Base-by-base conservation (phyloP, 2,888 invertebrate genomes). In the Eustalomyia histrio region DNA sequence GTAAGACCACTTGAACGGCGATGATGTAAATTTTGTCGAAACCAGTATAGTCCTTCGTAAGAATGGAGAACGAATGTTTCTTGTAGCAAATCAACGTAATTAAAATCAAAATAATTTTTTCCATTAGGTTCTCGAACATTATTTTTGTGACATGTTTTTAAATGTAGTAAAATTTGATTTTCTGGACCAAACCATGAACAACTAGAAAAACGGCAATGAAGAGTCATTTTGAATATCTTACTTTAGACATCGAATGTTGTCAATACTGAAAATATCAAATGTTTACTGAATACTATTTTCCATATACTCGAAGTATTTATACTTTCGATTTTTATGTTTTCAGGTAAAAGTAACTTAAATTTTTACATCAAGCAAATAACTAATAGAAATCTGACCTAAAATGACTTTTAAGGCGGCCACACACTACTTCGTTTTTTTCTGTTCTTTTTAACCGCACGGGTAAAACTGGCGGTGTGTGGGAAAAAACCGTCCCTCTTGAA, bases 141-240 rank as follows among this genome's bases (percentile, higher is more conserved):
- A 17, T 69, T 55, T 2, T 76, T 61, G 55, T 86, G 86, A 12
- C 72, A 7, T 0, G 57, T 58, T 78, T 85, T 85, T 9, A 84
- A 82, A 53, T 86, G 86, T 0, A 78, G 65, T 43, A 85, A 85
- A 7, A 86, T 67, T 1, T 84, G 79, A 52, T 85, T 67, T n/a
- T 79, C 67, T 3, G 80, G 16, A 10, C 85, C 85, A 12, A 16
- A 53, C 85, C 86, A 85, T 12, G 65, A 12, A 21, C 86, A 86
- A 0, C 64, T 24, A 2, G 69, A 43, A 72, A 85, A 83, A 1
- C 83, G 84, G 17, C 86, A 86, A 16, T 76, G 64, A 1, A 76
- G 24, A 16, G 10, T 76, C 73, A 80, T 76, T 33, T 50, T 18
- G 6, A 2, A 0, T n/a, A n/a, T n/a, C n/a, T n/a, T 2, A 16